Evolutionary conservation across 2,113 vertebrate species (phyloP).

Genomic region (Phyllostomus discolor): DNA sequence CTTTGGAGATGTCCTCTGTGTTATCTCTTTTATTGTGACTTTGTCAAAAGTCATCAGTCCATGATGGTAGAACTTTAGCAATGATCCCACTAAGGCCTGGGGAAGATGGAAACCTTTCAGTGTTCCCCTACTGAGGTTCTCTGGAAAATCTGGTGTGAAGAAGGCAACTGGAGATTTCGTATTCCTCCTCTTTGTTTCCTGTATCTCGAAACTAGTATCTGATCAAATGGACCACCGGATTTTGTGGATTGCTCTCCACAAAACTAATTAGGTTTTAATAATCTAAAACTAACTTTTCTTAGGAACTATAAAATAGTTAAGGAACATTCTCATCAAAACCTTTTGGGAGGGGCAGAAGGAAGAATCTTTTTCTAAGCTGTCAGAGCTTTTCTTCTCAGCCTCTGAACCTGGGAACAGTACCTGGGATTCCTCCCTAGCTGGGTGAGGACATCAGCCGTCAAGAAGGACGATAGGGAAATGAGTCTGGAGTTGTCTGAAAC

Average conservation of each 20-base stretch:
- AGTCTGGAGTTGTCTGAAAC: not conserved
- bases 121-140: not conserved
- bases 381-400: not conserved
- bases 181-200: not conserved
- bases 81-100: not conserved
- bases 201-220: not conserved
- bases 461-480: not conserved
- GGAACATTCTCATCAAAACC: not conserved
- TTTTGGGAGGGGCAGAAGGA: not conserved
- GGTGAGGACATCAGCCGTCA: not conserved
- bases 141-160: not conserved
- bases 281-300: not conserved
- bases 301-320: not conserved
- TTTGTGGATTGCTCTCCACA: not conserved
- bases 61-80: not conserved
- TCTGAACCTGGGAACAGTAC: not conserved
- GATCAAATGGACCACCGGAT: not conserved
- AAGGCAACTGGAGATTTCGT: conserved; percentile 2
- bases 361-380: not conserved
- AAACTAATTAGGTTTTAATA: no score
- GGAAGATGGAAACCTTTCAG: not conserved
- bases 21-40: not conserved
- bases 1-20: not conserved
- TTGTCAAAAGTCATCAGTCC: not conserved
- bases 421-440: not conserved